Conservation (phyloP, 2,888 invertebrate genomes). For the Acanthopleura granulata region DNA sequence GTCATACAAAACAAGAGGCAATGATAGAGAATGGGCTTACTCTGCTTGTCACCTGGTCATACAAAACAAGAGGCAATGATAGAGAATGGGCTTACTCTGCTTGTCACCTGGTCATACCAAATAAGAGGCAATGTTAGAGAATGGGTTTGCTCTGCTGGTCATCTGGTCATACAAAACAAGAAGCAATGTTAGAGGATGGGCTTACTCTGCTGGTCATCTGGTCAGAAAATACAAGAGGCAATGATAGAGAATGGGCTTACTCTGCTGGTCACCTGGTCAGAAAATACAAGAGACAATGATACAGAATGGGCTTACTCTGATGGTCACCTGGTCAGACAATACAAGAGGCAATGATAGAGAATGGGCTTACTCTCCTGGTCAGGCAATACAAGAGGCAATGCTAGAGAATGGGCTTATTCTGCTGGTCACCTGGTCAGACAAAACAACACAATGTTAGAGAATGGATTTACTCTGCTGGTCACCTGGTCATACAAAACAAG, state of each 20-base stretch:
- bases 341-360: no score
- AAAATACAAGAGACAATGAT: no score
- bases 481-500: slow-evolving; percentile 23
- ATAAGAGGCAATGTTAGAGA: no score
- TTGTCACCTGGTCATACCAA: slow-evolving; percentile 34
- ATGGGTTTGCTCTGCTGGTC: slow-evolving; percentile 55
- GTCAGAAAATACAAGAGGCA: no score
- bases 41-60: slow-evolving; percentile 39
- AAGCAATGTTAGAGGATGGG: slow-evolving; percentile 57
- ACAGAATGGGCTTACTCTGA: slow-evolving; percentile 56
- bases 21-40: slow-evolving; percentile 60
- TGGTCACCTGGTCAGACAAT: slow-evolving; percentile 35
- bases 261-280: slow-evolving; percentile 39
- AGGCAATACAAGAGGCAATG: no score
- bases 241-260: slow-evolving; percentile 60
- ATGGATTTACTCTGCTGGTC: slow-evolving; percentile 55
- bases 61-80: no score
- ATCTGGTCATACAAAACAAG: slow-evolving; percentile 23
- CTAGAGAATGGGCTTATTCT: slow-evolving; percentile 58
- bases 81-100: slow-evolving; percentile 56
- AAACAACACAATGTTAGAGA: slow-evolving; percentile 35
- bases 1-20: no score
- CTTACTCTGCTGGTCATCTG: slow-evolving; percentile 49
- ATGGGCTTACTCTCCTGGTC: slow-evolving; percentile 52
- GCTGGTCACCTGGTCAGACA: slow-evolving; percentile 35